Evolutionary conservation across 2,797 vertebrate species (phyloP).

Genomic region (Danio tinwini): DNA sequence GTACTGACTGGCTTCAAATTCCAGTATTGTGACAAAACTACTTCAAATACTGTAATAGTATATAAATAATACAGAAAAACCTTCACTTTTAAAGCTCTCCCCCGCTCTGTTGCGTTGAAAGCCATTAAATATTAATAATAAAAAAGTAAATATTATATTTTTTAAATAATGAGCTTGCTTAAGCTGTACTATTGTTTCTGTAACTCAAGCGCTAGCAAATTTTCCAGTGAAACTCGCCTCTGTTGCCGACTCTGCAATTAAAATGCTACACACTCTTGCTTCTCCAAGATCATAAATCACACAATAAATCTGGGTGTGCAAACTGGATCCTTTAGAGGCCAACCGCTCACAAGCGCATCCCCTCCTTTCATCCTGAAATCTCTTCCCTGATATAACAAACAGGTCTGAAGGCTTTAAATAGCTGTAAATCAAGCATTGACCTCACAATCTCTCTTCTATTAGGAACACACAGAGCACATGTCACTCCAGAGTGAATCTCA

Average conservation of each 20-base stretch:
- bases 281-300: conserved; percentile 43
- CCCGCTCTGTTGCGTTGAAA: too few relatives aligned
- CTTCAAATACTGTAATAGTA: too few relatives aligned
- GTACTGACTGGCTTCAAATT: too few relatives aligned
- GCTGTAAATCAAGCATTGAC: conserved; percentile 31
- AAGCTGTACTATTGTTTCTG: not conserved
- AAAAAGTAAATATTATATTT: not conserved
- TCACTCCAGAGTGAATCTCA: conserved; percentile 36
- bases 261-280: conserved; percentile 51
- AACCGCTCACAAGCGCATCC: conserved; percentile 47
- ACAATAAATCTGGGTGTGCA: conserved; percentile 48
- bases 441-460: conserved; percentile 30
- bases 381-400: conserved; percentile 42
- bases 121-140: not conserved
- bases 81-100: too few relatives aligned
- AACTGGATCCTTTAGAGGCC: conserved; percentile 46
- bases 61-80: too few relatives aligned
- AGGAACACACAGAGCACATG: conserved; percentile 20
- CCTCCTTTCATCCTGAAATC: conserved; percentile 54
- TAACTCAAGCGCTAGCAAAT: not conserved
- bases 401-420: conserved; percentile 20
- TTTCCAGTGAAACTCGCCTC: not conserved
- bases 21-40: too few relatives aligned
- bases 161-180: not conserved
- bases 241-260: conserved; percentile 39